Evolutionary conservation across 2,113 vertebrate species (phyloP).

Genomic region (Columba livia): DNA sequence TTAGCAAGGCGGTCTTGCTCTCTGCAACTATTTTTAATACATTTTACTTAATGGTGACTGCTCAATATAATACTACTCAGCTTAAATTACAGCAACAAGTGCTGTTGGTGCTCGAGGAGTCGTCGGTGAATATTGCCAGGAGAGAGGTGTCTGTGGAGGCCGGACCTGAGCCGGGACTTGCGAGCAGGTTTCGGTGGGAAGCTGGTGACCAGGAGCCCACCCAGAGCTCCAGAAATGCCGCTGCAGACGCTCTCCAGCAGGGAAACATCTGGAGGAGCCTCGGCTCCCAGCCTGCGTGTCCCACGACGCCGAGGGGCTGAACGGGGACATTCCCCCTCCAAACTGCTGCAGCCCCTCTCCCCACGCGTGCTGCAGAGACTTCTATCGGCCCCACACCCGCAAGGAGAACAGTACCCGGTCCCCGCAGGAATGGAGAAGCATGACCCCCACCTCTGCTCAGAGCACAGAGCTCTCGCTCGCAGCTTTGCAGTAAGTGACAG

Average conservation of each 20-base stretch:
- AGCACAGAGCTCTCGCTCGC: background rate
- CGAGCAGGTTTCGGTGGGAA: background rate
- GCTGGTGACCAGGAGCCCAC: background rate
- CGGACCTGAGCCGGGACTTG: background rate
- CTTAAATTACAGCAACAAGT: background rate
- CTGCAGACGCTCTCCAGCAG: background rate
- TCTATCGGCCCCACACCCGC: rapidly evolving
- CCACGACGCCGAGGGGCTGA: background rate
- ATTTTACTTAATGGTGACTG: background rate
- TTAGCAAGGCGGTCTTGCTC: background rate
- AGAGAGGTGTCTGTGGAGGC: background rate
- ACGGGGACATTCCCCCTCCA: rapidly evolving
- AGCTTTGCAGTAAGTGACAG: background rate
- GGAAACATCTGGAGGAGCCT: background rate
- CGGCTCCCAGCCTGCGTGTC: background rate
- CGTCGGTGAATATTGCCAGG: rapidly evolving
- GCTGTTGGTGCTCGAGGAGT: background rate
- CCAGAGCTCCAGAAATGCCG: background rate
- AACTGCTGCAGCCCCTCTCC: background rate
- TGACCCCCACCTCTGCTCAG: rapidly evolving
- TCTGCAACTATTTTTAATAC: background rate
- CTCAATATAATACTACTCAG: background rate
- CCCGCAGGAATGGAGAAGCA: rapidly evolving
- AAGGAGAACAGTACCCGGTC: background rate
- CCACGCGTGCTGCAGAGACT: background rate